Evolutionary conservation across 2,888 invertebrate genomes (phyloP).

Genomic region (Crematogaster levior): DNA sequence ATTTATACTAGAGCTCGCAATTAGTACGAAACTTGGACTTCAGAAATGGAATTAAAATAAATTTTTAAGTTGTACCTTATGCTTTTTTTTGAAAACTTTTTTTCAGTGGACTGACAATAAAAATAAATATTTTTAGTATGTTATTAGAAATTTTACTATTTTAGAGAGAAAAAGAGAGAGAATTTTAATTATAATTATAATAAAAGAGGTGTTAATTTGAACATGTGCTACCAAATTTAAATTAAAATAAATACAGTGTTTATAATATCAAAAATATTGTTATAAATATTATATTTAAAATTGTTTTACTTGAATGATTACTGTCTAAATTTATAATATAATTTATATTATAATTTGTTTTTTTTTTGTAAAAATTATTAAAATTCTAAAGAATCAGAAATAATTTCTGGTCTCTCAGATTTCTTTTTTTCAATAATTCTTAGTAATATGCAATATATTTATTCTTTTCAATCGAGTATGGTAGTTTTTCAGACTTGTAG

Average conservation of each 20-base stretch:
- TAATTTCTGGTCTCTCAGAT: not conserved
- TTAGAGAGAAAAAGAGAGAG: not conserved
- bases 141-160: not conserved
- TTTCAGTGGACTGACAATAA: not conserved
- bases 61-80: not conserved
- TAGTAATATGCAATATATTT: not conserved
- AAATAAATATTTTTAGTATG: not conserved
- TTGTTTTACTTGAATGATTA: too few relatives aligned
- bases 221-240: not conserved
- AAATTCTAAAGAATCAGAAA: not conserved
- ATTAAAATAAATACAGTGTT: not conserved
- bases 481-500: not conserved
- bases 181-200: constrained; percentile 5
- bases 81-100: not conserved
- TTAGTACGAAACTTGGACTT: not conserved
- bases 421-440: not conserved
- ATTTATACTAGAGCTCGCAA: not conserved
- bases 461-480: not conserved
- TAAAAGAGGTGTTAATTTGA: not conserved
- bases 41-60: not conserved
- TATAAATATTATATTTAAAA: not conserved
- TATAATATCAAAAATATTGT: not conserved
- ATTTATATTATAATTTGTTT: too few relatives aligned
- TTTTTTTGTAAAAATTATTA: not conserved
- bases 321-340: too few relatives aligned